Percentiles rank a stretch among this genome's conserved stretches.
Conservation (phyloP, 2,888 invertebrate genomes). For the Lepeophtheirus nordmannii region DNA sequence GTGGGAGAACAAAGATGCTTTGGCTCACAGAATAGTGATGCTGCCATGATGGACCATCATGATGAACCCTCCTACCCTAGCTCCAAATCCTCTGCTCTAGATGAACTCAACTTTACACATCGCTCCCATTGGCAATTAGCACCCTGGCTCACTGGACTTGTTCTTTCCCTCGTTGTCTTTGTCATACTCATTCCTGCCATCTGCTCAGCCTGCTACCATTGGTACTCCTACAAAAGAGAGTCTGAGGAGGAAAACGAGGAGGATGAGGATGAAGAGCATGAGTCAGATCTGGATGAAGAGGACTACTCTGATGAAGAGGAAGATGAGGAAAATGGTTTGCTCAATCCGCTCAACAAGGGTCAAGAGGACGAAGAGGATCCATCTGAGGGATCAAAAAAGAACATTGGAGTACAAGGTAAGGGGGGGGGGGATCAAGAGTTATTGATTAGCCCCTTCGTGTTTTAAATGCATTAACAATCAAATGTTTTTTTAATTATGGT, state of each 20-base stretch:
- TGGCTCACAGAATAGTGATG: too few relatives aligned
- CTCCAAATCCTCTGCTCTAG: background rate
- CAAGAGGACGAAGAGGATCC: background rate
- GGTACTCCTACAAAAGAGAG: slow-evolving; percentile 7
- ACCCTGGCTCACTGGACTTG: background rate
- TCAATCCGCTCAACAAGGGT: background rate
- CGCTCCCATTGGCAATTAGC: background rate
- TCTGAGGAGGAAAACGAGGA: background rate
- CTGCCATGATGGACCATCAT: background rate
- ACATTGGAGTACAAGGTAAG: slow-evolving; percentile 2
- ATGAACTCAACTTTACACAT: background rate
- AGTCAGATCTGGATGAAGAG: background rate
- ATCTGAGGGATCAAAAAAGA: background rate
- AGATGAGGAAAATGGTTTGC: background rate
- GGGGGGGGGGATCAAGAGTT: too few relatives aligned
- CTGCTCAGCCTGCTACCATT: slow-evolving; percentile 22
- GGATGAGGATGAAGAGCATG: background rate
- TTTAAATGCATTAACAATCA: too few relatives aligned
- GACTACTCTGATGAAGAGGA: background rate
- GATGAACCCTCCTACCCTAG: background rate
- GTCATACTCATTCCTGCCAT: slow-evolving; percentile 20
- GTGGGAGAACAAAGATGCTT: too few relatives aligned
- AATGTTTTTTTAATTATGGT: too few relatives aligned
- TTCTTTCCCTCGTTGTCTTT: slow-evolving; percentile 12
- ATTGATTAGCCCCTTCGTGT: too few relatives aligned